phyloP scores from a whole-genome alignment of 1,140 invertebrate genomes.

The Drosophila pachea region DNA sequence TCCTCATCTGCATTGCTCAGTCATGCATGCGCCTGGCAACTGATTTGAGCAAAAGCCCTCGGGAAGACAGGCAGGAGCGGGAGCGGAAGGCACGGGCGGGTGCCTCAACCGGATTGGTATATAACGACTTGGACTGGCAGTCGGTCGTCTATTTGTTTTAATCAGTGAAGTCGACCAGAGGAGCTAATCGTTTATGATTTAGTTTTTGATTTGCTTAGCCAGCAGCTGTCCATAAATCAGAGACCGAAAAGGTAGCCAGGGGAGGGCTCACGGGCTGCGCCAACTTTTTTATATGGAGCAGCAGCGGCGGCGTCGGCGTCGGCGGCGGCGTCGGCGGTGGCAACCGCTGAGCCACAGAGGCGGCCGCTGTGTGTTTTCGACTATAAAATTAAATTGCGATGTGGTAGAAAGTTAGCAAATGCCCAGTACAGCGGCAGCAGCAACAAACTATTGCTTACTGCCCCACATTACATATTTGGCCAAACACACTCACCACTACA shows the following conservation, averaged over 20 bases:
- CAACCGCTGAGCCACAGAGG: conserved; percentile 41
- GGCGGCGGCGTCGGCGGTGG: conserved; percentile 5
- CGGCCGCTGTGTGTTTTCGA: conserved; percentile 73
- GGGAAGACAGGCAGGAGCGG: background rate
- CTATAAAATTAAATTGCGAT: conserved; percentile 77
- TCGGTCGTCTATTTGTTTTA: conserved; percentile 54
- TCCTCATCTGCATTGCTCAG: conserved; percentile 66
- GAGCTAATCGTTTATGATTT: conserved; percentile 73
- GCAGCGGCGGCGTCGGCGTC: background rate
- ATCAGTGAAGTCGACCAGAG: conserved; percentile 63
- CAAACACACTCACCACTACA: conserved; percentile 48
- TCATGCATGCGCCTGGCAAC: conserved; percentile 65
- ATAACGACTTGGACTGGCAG: conserved; percentile 8
- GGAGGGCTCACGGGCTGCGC: conserved; percentile 8
- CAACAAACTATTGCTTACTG: conserved; percentile 69
- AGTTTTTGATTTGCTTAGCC: conserved; percentile 66
- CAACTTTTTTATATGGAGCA: conserved; percentile 16
- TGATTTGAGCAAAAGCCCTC: conserved; percentile 54
- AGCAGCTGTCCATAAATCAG: conserved; percentile 57
- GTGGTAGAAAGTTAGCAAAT: conserved; percentile 74
- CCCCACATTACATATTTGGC: conserved; percentile 68
- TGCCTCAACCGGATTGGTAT: background rate
- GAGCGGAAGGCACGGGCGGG: background rate
- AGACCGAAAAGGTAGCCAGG: conserved; percentile 5
- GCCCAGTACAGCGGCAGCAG: conserved; percentile 50